Evolutionary conservation across 2,888 invertebrate species (phyloP).

Genomic region (Eupsilia transversa): DNA sequence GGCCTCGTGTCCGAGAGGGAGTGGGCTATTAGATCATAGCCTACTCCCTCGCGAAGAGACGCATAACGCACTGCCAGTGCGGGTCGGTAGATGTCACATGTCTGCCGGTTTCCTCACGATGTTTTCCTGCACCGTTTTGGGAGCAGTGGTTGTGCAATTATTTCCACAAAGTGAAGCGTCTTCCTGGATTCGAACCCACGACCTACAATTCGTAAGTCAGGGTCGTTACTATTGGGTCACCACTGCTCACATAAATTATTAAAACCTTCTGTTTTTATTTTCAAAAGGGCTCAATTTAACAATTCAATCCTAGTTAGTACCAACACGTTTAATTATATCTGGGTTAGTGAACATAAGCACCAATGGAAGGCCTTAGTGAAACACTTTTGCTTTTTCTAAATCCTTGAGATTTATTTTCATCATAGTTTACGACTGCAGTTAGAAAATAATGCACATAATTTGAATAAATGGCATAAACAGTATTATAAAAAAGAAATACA

Average conservation of each 20-base stretch:
- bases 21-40: no score
- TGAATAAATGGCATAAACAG: conserved; percentile 10
- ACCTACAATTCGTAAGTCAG: no score
- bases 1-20: no score
- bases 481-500: conserved; percentile 25
- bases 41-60: no score
- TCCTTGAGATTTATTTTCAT: conserved; percentile 21
- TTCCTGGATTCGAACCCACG: no score
- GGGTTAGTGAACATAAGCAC: background rate
- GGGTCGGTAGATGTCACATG: no score
- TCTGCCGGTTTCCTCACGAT: no score
- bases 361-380: background rate
- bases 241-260: background rate
- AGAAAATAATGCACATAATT: conserved; percentile 19
- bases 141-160: no score
- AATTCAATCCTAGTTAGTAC: background rate
- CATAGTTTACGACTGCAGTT: conserved; percentile 14
- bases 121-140: no score
- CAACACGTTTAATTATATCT: background rate
- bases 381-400: background rate
- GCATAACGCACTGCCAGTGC: no score
- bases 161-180: no score
- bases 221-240: no score
- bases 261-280: background rate
- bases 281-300: background rate